Base-by-base conservation (phyloP, 2,888 invertebrate species). In the Drosophila histrio region DNA sequence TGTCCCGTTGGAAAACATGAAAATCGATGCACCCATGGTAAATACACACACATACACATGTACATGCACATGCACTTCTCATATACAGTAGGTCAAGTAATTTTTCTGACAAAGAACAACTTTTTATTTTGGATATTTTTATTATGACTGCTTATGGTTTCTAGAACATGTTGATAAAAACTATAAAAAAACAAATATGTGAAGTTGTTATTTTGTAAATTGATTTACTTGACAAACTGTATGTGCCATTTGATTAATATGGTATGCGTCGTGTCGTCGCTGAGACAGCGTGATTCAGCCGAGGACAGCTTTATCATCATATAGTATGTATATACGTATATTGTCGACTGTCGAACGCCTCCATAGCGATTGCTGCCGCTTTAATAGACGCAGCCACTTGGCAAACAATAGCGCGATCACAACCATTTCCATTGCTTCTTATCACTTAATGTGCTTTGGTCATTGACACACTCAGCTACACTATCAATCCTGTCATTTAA, bases 11-110 rank as follows among this genome's bases (percentile, higher is more conserved):
- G 94, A 96, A 78, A 94, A 96, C 87, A 93, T 96, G 78, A 94
- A 94, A 91, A 94, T 95, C 94, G 96, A 97, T 92, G 95, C 95
- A 83, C 96, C 96, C 90, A 94, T 95, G 91, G 93, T 94, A 83
- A 80, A 77, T 15, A 32, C n/a, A 44, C 28, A 21, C 15, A 28
- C 15, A 46, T 46, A 46, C 28, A 21, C 15, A 28, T n/a, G 43
- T 46, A 46, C 9, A 21, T 21, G 11, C 7, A 41, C 22, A 34
- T 15, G 7, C 13, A 36, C 7, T 41, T 19, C 8, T 15, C 19
- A 34, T 9, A 38, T 39, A 22, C 13, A 41, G 6, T 49, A 2
- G 26, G 19, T 38, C 17, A 13, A 32, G 32, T 15, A 32, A 13
- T 1, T 32, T 2, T 32, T 7, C 13, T 13, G 2, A 32, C 32